Conservation (phyloP, 2,888 invertebrate species). For the Tyria jacobaeae region DNA sequence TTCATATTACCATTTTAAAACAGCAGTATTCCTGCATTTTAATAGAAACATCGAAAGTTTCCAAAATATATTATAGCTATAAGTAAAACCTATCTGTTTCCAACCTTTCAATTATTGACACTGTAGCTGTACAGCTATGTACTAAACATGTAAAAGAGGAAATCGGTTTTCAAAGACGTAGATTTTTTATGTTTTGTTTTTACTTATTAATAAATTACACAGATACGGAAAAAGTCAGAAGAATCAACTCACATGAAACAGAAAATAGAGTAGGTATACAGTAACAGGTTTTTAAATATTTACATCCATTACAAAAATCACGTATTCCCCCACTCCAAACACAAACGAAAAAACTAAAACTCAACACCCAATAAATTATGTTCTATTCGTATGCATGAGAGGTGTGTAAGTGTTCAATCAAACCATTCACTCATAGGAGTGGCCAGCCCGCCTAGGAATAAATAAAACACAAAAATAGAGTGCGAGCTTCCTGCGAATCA, state of each 20-base stretch:
- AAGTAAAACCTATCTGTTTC: too few species aligned
- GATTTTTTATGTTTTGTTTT: too few species aligned
- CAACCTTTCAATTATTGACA: too few species aligned
- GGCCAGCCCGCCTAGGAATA: slow-evolving; percentile 78
- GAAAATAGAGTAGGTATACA: not conserved
- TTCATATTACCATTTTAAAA: too few species aligned
- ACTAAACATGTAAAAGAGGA: too few species aligned
- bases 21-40: too few species aligned
- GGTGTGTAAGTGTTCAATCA: slow-evolving; percentile 34
- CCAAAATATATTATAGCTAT: too few species aligned
- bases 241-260: not conserved
- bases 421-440: slow-evolving; percentile 57
- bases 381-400: slow-evolving; percentile 35
- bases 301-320: not conserved
- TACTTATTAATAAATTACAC: too few species aligned
- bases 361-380: slow-evolving; percentile 10
- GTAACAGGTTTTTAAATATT: not conserved
- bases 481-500: slow-evolving; percentile 76
- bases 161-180: too few species aligned
- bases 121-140: too few species aligned
- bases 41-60: too few species aligned
- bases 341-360: slow-evolving; percentile 44
- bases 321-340: slow-evolving; percentile 15
- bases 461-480: slow-evolving; percentile 80
- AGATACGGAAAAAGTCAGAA: too few species aligned